Conservation (phyloP, 2,888 invertebrate genomes). For the Thera britannica region DNA sequence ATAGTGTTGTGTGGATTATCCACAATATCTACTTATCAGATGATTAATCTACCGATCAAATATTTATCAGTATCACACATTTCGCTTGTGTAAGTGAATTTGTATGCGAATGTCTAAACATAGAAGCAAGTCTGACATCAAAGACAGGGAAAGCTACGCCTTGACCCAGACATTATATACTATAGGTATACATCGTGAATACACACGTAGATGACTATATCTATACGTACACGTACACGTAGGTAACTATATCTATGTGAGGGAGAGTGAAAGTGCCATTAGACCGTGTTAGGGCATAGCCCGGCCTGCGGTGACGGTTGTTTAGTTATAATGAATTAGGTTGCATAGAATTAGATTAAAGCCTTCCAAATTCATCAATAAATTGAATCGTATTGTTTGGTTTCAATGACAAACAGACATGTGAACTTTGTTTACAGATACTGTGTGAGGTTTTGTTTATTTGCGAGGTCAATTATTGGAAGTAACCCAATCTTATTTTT, state of each 20-base stretch:
- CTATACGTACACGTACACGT: conserved; percentile 1
- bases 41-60: no score
- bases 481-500: no score
- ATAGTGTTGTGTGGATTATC: no score
- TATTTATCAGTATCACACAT: no score
- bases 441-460: no score
- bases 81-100: no score
- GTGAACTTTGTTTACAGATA: no score
- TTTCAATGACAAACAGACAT: no score
- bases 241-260: neutral
- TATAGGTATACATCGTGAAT: conserved; percentile 14
- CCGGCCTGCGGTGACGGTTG: conserved; percentile 22
- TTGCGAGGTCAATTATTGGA: no score
- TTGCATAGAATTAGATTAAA: conserved; percentile 17
- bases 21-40: no score
- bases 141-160: conserved; percentile 46
- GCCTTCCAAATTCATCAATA: neutral
- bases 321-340: conserved; percentile 33
- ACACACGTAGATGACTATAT: neutral
- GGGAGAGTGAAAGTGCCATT: conserved; percentile 33
- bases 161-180: conserved; percentile 36
- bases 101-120: neutral
- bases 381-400: neutral
- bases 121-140: conserved; percentile 24
- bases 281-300: conserved; percentile 25